Evolutionary conservation across 2,797 vertebrate species (phyloP).

Genomic region (Alcedo quadribrachys): DNA sequence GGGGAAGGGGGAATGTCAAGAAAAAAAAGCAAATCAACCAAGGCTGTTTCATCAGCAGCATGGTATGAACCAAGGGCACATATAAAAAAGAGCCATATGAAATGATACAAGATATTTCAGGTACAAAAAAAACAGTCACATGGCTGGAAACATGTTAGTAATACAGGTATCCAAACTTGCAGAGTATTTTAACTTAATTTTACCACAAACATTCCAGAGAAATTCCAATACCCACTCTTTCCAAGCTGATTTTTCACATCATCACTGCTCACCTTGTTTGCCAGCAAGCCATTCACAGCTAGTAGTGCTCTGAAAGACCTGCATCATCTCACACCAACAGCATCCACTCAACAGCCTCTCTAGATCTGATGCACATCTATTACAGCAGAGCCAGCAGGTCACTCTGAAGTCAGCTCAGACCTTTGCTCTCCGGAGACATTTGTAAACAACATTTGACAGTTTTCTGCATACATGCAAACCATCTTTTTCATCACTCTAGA

Average conservation of each 20-base stretch:
- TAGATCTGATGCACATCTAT: background rate
- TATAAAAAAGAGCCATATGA: background rate
- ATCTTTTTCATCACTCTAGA: background rate
- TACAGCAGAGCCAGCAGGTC: rapidly evolving
- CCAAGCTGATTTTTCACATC: background rate
- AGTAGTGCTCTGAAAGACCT: background rate
- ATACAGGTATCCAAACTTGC: background rate
- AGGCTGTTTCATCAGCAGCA: background rate
- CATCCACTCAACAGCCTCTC: background rate
- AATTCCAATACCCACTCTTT: background rate
- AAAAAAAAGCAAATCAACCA: background rate
- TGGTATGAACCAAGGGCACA: background rate
- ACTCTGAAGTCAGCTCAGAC: background rate
- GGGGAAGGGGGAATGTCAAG: background rate
- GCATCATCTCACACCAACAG: background rate
- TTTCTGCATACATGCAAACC: background rate
- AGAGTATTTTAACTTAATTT: background rate
- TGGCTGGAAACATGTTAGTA: background rate
- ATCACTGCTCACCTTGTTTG: background rate
- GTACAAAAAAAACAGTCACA: background rate
- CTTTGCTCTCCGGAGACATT: background rate
- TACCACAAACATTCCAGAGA: background rate
- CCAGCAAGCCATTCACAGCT: background rate
- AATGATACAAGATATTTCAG: background rate
- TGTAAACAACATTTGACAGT: background rate